Evolutionary conservation across 1,140 invertebrate species (phyloP), one percentile per base, ranked within the genome.

Genomic region (Platorchestia sp.): DNA sequence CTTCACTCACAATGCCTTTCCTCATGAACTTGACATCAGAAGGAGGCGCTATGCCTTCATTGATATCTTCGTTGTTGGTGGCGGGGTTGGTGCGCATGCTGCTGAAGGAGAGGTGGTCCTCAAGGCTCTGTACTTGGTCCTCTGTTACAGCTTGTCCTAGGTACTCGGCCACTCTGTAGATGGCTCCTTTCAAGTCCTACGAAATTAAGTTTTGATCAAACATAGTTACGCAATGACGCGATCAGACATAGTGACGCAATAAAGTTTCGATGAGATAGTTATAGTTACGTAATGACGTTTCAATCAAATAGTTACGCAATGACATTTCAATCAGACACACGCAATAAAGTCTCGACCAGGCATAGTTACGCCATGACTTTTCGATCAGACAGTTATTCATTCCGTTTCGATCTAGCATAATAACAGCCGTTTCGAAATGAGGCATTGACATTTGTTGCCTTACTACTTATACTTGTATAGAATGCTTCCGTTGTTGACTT

Each of bases 61-160:
- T 86, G 45, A 95, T 97, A 86, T 97, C 97, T 86, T 97, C 97
- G 95, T 98, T 98, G 97, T 98, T 98, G 0, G 98, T 98, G 95
- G 98, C 97, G n/a, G 98, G 97, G 97, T 98, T 98, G 7, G 97
- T 96, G 96, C 98, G 98, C 97, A 98, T 98, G 86, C 97, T 98
- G 51, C 98, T 97, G 96, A 97, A 97, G 75, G 96, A 97, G 93
- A 97, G 97, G 96, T 97, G 97, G 0, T 97, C 95, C 10, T 96
- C 96, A 41, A 97, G 96, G 47, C 95, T 96, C 3, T 96, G 96
- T 27, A 97, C 96, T 40, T 97, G 95, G 36, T 96, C 96, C 0
- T 96, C 96, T 41, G 96, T 95, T 90, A 97, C 96, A 93, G 97
- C 41, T 89, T 97, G 97, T 44, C 96, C 97, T 59, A 97, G 96